Evolutionary conservation across 2,797 vertebrate genomes (phyloP).

Genomic region (Leuciscus waleckii): DNA sequence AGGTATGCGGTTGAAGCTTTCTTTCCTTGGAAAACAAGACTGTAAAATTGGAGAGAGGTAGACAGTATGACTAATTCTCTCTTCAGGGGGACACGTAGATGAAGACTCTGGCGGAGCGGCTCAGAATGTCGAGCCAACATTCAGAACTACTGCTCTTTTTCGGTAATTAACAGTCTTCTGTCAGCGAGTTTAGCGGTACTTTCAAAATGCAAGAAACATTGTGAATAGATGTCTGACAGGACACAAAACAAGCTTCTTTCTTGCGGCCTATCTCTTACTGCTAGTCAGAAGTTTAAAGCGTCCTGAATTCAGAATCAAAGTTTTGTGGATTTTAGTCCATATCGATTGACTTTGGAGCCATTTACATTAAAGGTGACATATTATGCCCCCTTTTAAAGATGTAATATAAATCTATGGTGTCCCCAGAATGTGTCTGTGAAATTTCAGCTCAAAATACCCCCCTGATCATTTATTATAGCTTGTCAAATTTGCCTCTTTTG

Average conservation of each 20-base stretch:
- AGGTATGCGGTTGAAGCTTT: constrained; percentile 11
- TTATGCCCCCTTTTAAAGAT: no score
- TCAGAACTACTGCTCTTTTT: constrained; percentile 19
- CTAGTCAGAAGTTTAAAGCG: not conserved
- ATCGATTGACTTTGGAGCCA: not conserved
- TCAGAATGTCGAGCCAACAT: constrained; percentile 19
- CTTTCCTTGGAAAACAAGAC: constrained; percentile 45
- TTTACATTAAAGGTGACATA: not conserved
- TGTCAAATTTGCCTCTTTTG: no score
- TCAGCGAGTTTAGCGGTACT: constrained; percentile 16
- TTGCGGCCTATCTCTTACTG: not conserved
- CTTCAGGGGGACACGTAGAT: constrained; percentile 21
- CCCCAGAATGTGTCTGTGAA: no score
- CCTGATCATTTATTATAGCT: no score
- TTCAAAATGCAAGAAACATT: constrained; percentile 15
- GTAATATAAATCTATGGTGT: no score
- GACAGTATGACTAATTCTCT: constrained; percentile 54
- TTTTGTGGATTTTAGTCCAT: not conserved
- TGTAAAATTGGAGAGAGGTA: constrained; percentile 45
- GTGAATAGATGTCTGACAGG: constrained; percentile 33
- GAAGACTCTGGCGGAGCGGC: constrained; percentile 17
- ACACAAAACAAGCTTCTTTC: not conserved
- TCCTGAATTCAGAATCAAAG: not conserved
- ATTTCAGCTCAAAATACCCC: no score
- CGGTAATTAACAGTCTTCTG: constrained; percentile 31